Percentiles rank a stretch among this genome's conserved stretches.
Evolutionary conservation across 2,113 vertebrate genomes (phyloP).

Genomic region (Podilymbus podiceps): DNA sequence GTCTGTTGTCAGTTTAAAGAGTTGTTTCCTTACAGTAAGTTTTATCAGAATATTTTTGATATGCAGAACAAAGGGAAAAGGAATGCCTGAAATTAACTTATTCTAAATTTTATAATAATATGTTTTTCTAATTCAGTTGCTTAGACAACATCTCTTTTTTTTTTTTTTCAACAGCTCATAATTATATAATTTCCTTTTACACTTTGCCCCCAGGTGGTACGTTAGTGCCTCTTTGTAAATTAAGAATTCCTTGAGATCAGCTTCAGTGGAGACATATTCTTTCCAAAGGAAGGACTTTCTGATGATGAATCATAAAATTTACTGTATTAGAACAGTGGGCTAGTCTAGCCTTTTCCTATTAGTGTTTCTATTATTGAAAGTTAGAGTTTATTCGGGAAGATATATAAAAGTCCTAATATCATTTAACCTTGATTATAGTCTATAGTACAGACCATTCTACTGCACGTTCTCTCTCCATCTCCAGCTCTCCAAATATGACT

Average conservation of each 20-base stretch:
- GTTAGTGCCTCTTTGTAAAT: not conserved
- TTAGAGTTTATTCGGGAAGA: not conserved
- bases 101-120: not conserved
- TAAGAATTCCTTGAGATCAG: not conserved
- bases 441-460: not conserved
- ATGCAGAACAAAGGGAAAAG: not conserved
- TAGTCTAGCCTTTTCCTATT: not conserved
- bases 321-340: not conserved
- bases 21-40: not conserved
- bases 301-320: not conserved
- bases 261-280: not conserved
- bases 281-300: not conserved
- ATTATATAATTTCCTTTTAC: not conserved
- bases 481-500: not conserved
- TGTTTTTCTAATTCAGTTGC: not conserved
- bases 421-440: not conserved
- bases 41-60: not conserved
- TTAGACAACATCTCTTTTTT: not conserved
- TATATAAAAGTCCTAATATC: not conserved
- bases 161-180: not conserved
- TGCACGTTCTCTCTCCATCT: not conserved
- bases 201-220: not conserved
- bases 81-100: not conserved
- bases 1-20: not conserved
- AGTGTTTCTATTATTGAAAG: not conserved